A percentile compares a stretch with the other conserved stretches of the same genome.
phyloP scores from a whole-genome alignment of 2,113 vertebrate genomes.

The Conger conger region DNA sequence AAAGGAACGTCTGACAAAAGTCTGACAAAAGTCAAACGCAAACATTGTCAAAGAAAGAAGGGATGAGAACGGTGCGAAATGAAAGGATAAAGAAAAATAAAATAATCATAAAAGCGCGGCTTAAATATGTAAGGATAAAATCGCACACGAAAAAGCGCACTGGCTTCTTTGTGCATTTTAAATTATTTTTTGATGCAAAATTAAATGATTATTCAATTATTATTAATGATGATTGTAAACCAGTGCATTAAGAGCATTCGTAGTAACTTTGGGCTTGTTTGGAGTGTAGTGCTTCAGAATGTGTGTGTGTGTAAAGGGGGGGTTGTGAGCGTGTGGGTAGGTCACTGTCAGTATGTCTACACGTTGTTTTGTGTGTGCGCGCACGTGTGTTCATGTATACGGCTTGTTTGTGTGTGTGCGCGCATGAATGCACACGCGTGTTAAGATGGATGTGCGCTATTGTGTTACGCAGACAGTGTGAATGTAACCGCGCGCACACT shows the following conservation, averaged over 20 bases:
- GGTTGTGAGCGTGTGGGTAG: neutral
- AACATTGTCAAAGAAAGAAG: neutral
- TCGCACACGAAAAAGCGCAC: neutral
- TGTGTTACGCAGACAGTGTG: slow-evolving; percentile 11
- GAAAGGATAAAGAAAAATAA: neutral
- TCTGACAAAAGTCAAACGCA: neutral
- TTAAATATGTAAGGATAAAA: neutral
- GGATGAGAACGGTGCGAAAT: neutral
- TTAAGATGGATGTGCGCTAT: neutral
- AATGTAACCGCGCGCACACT: slow-evolving; percentile 13
- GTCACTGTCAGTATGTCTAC: neutral
- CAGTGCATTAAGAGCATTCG: neutral
- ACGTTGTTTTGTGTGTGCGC: neutral
- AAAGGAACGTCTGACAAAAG: neutral
- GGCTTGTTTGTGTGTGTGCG: neutral
- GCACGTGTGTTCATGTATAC: neutral
- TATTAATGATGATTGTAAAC: neutral
- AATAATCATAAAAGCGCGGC: neutral
- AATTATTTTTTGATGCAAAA: too few relatives aligned
- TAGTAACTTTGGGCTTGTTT: neutral
- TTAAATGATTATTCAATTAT: too few relatives aligned
- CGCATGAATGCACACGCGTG: neutral
- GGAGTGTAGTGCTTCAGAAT: neutral
- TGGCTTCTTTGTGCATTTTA: neutral
- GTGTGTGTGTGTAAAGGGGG: slow-evolving; percentile 3